Base-by-base conservation (phyloP, 1,140 invertebrate species). In the Bombus superbus region DNA sequence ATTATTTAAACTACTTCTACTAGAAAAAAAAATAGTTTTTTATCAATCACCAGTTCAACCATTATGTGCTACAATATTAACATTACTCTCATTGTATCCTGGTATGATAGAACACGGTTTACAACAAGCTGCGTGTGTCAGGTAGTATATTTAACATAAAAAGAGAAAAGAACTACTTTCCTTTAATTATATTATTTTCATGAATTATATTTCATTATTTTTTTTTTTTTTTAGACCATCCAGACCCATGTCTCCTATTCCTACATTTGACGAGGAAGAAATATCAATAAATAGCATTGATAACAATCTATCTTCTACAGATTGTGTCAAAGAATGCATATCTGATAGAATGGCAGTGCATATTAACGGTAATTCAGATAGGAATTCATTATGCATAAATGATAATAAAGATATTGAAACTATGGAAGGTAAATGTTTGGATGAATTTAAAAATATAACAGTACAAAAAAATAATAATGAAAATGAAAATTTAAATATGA, bases 11-110 rank as follows among this genome's bases (percentile, higher is more conserved):
- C 94, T 99, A 47, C 93, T 99, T 40, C 94, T 99, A 64, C 95
- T 99, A 72, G 98, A 99, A 94, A 97, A 97, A 92, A 97, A 97
- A 93, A 97, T 99, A 72, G 96, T 99, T 80, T 98, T 99, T 93
- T 98, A 98, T 95, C 98, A 98, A 83, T 98, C 98, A 28, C 99
- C 99, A 4, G 99, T 99, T 4, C 97, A 98, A 84, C 97, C 97
- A 42, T 95, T 99, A 73, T 99, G 98, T 92, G 97, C 97, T 38
- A 96, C 97, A 3, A 97, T 99, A 89, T 94, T 99, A 28, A 98
- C 98, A 28, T 95, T 99, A 68, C 95, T 99, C 18, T 99, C 99
- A 22, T 94, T 99, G 42, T 97, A 98, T 95, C 99, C 99, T 86
- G 97, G 97, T 90, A 97, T 98, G 95, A 96, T 99, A 83, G 98